These are phyloP conservation scores for Bettongia penicillata DNA, from an alignment of 2,113 vertebrate genomes.

Conservation along the genomic window DNA sequence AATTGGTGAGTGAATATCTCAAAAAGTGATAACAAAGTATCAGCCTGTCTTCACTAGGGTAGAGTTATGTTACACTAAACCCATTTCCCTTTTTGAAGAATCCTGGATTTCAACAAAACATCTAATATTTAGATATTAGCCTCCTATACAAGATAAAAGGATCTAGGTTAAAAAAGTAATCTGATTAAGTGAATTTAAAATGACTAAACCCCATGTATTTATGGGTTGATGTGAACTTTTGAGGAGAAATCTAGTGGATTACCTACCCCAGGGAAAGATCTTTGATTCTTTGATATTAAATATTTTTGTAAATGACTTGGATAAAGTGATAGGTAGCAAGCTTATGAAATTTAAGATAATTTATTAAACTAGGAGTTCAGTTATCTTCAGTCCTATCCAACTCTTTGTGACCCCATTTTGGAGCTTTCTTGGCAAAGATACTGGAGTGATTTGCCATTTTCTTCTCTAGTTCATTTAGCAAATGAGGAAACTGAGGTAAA, in stretches of 20 bases:
- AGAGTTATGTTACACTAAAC: background rate
- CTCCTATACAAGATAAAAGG: background rate
- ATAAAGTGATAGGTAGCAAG: background rate
- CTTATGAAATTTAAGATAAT: background rate
- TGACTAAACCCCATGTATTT: background rate
- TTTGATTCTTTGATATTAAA: background rate
- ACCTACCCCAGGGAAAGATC: background rate
- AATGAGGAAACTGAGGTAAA: too few species aligned
- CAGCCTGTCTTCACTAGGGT: background rate
- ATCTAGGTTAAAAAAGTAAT: background rate
- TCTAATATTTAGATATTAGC: too few species aligned
- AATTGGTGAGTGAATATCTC: background rate
- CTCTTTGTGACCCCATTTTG: too few species aligned
- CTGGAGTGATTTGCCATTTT: too few species aligned
- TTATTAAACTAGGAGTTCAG: too few species aligned
- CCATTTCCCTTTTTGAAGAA: background rate
- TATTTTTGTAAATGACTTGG: background rate
- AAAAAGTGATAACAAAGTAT: background rate
- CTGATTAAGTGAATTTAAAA: background rate
- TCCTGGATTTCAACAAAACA: background rate
- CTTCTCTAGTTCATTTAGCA: too few species aligned
- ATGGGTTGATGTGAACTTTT: background rate
- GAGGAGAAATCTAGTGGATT: background rate
- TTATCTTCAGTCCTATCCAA: too few species aligned
- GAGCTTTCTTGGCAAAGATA: too few species aligned